phyloP scores from a whole-genome alignment of 2,888 invertebrate genomes.

The Drosophila helvetica region DNA sequence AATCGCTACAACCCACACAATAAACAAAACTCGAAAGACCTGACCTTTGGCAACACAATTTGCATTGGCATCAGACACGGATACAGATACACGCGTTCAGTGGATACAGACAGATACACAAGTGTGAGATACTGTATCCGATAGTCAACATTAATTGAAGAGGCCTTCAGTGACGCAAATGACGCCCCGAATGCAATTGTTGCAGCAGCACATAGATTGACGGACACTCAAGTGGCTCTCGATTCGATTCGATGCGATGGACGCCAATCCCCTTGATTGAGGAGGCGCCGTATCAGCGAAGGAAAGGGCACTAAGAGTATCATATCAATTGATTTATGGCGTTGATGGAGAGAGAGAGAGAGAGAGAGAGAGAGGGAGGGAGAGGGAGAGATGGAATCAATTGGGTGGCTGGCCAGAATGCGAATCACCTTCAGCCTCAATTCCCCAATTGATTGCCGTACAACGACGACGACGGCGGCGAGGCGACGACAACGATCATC shows the following conservation, averaged over 20 bases:
- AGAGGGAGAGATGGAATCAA: slow-evolving; percentile 48
- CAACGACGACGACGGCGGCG: slow-evolving; percentile 14
- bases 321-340: slow-evolving; percentile 70
- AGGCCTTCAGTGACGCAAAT: neutral
- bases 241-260: slow-evolving; percentile 15
- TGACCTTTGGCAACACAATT: neutral
- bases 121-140: neutral
- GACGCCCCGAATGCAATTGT: neutral
- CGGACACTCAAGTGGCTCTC: slow-evolving; percentile 46
- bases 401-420: slow-evolving; percentile 45
- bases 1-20: neutral
- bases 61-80: neutral
- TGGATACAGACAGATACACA: neutral
- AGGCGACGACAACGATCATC: slow-evolving; percentile 20
- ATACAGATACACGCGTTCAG: neutral
- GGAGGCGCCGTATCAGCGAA: neutral
- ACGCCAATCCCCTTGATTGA: slow-evolving; percentile 1
- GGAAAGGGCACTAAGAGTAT: slow-evolving; percentile 3
- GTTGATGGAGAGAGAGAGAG: slow-evolving; percentile 7
- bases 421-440: slow-evolving; percentile 73
- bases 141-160: neutral
- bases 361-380: too few species aligned
- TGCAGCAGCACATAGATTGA: slow-evolving; percentile 10
- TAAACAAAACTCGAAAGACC: neutral
- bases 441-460: slow-evolving; percentile 38